Evolutionary conservation across 1,140 invertebrate species (phyloP).

Genomic region (Periplaneta americana): DNA sequence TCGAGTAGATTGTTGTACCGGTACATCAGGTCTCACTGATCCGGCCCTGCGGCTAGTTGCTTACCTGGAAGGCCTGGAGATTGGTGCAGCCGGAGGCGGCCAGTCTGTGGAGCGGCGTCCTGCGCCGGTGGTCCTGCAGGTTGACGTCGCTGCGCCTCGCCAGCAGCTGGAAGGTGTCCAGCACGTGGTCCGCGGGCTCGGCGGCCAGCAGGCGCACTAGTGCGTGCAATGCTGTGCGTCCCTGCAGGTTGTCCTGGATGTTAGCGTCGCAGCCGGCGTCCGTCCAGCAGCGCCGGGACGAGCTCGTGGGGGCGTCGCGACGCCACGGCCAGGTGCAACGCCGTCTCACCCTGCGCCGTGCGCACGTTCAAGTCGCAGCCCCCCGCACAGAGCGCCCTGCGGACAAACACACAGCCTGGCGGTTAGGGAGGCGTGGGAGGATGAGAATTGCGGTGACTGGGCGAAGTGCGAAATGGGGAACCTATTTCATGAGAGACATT

Average conservation of each 20-base stretch:
- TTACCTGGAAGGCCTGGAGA: slow-evolving; percentile 14
- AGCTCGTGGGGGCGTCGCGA: slow-evolving; percentile 31
- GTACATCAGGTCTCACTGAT: too few relatives aligned
- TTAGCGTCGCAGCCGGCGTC: slow-evolving; percentile 35
- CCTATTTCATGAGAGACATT: too few relatives aligned
- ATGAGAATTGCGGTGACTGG: too few relatives aligned
- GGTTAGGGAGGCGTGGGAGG: too few relatives aligned
- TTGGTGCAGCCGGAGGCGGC: slow-evolving; percentile 26
- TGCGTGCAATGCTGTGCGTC: slow-evolving; percentile 37
- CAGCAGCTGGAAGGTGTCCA: slow-evolving; percentile 32
- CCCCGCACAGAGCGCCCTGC: slow-evolving; percentile 32
- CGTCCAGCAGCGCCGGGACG: slow-evolving; percentile 33
- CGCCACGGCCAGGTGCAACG: slow-evolving; percentile 35
- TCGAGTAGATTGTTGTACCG: too few relatives aligned
- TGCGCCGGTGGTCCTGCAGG: slow-evolving; percentile 35
- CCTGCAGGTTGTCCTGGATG: slow-evolving; percentile 38
- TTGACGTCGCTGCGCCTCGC: slow-evolving; percentile 36
- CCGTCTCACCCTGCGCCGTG: slow-evolving; percentile 39
- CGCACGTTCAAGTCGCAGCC: slow-evolving; percentile 38
- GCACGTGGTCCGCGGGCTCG: slow-evolving; percentile 28
- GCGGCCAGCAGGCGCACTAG: slow-evolving; percentile 31
- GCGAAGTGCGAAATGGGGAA: too few relatives aligned
- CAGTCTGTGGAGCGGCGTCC: slow-evolving; percentile 37
- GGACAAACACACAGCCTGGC: too few relatives aligned
- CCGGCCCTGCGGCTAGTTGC: too few relatives aligned